Percentiles rank a stretch among this genome's conserved stretches.
These are phyloP conservation scores for Perizoma affinitatum DNA, from an alignment of 2,888 invertebrate species.

Conservation along the genomic window DNA sequence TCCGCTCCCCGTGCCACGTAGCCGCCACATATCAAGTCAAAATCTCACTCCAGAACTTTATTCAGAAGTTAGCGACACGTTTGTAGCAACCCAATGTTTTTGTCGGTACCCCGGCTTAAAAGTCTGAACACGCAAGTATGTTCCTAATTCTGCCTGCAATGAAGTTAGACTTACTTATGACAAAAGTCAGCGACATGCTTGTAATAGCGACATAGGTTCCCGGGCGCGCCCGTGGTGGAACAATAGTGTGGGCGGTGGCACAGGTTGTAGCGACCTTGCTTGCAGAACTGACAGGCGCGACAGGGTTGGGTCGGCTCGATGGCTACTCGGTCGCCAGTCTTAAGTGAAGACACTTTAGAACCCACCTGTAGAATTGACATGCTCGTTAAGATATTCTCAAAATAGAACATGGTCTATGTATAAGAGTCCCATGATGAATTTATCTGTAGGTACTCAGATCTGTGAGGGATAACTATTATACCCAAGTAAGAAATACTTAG, in stretches of 20 bases:
- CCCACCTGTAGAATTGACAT: conserved; percentile 55
- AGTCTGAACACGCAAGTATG: too few relatives aligned
- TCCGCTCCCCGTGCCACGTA: too few relatives aligned
- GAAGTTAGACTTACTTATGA: conserved; percentile 85
- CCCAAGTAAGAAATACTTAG: too few relatives aligned
- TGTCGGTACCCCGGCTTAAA: too few relatives aligned
- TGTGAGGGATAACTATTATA: too few relatives aligned
- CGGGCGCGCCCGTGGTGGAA: conserved; percentile 94
- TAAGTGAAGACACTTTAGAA: conserved; percentile 84
- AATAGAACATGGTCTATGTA: too few relatives aligned
- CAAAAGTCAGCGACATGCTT: conserved; percentile 95
- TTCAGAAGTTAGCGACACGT: conserved; percentile 94
- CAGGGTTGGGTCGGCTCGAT: conserved; percentile 97
- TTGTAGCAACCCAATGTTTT: conserved; percentile 79
- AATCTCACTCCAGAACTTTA: too few relatives aligned
- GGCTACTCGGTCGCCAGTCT: conserved; percentile 94
- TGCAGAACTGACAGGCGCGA: conserved; percentile 91
- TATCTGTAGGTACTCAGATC: too few relatives aligned
- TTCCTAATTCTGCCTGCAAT: not conserved
- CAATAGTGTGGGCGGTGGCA: conserved; percentile 94
- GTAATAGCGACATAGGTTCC: conserved; percentile 93
- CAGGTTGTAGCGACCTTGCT: conserved; percentile 90
- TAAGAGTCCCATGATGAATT: too few relatives aligned
- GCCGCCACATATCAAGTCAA: too few relatives aligned
- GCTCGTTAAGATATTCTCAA: too few relatives aligned